These are phyloP conservation scores for Stegana nigrithorax DNA, from an alignment of 2,888 invertebrate species.

Conservation along the genomic window DNA sequence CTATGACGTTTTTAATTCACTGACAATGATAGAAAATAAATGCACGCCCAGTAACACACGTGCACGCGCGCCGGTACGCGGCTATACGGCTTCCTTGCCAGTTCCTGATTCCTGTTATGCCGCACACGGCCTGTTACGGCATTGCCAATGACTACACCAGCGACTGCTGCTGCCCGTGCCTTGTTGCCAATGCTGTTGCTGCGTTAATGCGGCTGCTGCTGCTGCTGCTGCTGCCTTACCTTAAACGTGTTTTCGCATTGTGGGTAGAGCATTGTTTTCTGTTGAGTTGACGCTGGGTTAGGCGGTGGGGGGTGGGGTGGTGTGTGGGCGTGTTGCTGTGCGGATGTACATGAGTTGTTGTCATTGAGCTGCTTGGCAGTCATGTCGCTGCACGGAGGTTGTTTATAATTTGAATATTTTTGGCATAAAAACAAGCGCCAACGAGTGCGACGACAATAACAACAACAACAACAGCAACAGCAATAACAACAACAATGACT, in stretches of 20 bases:
- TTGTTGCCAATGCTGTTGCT: no score
- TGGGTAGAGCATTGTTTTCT: no score
- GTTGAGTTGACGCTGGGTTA: not conserved
- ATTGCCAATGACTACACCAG: no score
- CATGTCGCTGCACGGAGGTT: slow-evolving; percentile 17
- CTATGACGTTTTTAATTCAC: slow-evolving; percentile 62
- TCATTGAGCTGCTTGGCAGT: slow-evolving; percentile 4
- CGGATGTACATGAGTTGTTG: not conserved
- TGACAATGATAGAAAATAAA: slow-evolving; percentile 42
- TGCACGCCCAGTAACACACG: not conserved
- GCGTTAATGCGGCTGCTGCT: no score
- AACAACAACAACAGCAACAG: slow-evolving; percentile 25
- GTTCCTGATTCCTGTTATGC: no score
- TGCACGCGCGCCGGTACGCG: not conserved
- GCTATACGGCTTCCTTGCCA: no score
- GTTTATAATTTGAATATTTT: slow-evolving; percentile 56
- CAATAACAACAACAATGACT: not conserved
- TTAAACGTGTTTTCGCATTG: no score
- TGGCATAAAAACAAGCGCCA: slow-evolving; percentile 52
- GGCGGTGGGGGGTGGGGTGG: not conserved
- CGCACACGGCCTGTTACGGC: no score
- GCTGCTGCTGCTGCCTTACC: not conserved
- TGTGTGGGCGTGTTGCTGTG: no score
- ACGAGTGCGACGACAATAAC: slow-evolving; percentile 13
- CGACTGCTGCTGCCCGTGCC: no score